These are phyloP conservation scores for Platysternon megacephalum DNA, from an alignment of 2,113 vertebrate genomes.

Conservation along the genomic window DNA sequence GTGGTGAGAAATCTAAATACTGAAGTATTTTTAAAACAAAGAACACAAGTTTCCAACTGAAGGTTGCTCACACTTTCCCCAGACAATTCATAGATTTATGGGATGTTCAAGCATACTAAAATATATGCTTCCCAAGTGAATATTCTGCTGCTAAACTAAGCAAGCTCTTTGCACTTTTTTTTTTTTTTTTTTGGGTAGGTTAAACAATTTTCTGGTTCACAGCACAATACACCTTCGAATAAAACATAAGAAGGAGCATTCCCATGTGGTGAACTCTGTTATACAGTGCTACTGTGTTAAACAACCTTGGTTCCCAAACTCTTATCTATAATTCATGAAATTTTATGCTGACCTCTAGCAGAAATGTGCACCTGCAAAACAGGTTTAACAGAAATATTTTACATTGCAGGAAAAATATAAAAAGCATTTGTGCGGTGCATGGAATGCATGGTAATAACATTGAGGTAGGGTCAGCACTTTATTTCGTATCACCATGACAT, in stretches of 20 bases:
- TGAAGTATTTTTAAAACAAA: not conserved
- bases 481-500: not conserved
- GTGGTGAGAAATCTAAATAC: not conserved
- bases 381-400: not conserved
- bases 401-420: not conserved
- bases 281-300: not conserved
- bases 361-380: not conserved
- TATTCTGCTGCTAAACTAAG: not conserved
- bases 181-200: not conserved
- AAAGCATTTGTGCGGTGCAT: not conserved
- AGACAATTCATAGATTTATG: not conserved
- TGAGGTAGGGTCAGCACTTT: too few relatives aligned
- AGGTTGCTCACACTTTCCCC: not conserved
- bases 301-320: not conserved
- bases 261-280: not conserved
- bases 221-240: not conserved
- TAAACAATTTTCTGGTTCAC: not conserved
- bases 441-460: not conserved
- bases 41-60: not conserved
- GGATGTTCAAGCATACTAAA: not conserved
- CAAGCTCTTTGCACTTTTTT: not conserved
- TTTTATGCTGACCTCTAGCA: conserved; percentile 10
- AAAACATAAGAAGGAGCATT: not conserved
- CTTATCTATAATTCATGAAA: conserved; percentile 28
- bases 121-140: not conserved